Base-by-base conservation (phyloP, 2,113 vertebrate genomes). In the Trogon surrucura region DNA sequence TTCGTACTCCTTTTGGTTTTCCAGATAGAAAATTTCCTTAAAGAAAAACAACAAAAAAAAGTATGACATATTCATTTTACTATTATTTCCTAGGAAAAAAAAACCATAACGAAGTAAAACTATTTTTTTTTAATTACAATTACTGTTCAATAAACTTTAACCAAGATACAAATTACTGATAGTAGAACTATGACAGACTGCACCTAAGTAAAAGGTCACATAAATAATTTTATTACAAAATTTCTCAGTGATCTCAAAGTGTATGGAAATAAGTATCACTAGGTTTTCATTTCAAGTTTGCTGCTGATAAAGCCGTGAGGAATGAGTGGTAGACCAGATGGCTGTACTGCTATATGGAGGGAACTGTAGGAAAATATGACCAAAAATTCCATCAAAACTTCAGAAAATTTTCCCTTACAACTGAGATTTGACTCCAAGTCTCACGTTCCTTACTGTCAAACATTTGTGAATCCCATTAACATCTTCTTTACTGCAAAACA, bases 11-110 rank as follows among this genome's bases (percentile, higher is more conserved):
- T 98, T 98, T 87, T 98, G 98, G 82, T 98, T 98, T 95, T 99
- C 99, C 64, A 99, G 94, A 11, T 98, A 97, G 97, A 99, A 99
- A 65, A 99, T 99, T 97, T 98, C 98, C 98, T 99, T 86, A 48
- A 95, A 91, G 89, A 15, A 51, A 50, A 80, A 47, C 7, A 80
- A 34, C 13, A 92, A 20, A 67, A 87, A 58, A 53, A 19, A 93
- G n/a, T 16, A 66, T 57, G 47, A 22, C 19, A 45, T 47, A 45
- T 16, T 80, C 1, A 34, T 57, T 74, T 94, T 73, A 91, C 23
- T 83, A 38, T 3, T 20, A 10, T 60, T 92, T 89, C 16, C 18
- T 41, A 32, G 83, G 80, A 26, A 88, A 71, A 78, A 69, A 71
- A 78, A 69, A 9, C 41, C 16, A 30, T 16, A 44, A 51, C 45